Evolutionary conservation across 2,113 vertebrate species (phyloP), one percentile per base, ranked within the genome.

Genomic region (Brachirus orientalis): DNA sequence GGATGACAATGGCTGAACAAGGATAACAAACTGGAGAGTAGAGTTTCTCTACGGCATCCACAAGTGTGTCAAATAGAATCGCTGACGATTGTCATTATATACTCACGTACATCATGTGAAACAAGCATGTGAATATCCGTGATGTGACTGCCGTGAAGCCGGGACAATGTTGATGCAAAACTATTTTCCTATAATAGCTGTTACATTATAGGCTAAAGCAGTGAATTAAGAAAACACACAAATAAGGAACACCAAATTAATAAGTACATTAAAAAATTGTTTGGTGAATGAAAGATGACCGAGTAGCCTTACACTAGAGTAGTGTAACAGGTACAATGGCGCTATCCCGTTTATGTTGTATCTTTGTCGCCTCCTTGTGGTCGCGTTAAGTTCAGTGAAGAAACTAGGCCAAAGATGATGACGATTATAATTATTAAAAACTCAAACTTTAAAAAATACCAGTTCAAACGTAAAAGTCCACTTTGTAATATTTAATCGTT

Each of bases 311-410:
- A 28, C 3, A 4, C 28, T 6, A 19, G 28, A 75, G 11, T 17
- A 22, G 70, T 77, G 82, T 88, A 88, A 86, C 88, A 87, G 83
- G 83, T 88, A 72, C 63, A 59, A 52, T 38, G 7, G 10, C 1
- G 8, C 33, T 17, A 37, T 55, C n/a, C n/a, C n/a, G n/a, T 44
- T 18, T 58, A 41, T 62, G 22, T 38, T 33, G 7, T 7, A 20
- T 54, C 18, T 50, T 2, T 56, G 79, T 75, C 80, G 75, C 81
- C 86, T n/a, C 75, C 83, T 6, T 12, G 77, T 83, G 87, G 87
- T 37, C 16, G 5, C 12, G 12, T 14, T 57, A n/a, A 41, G 16
- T 10, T 38, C 11, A 1, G 41, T 40, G 22, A 33, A 17, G 14
- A 33, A 77, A 40, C 9, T 60, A 48, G 60, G 65, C 52, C 75